Conservation (phyloP, 2,797 vertebrate species). For the Cirrhinus mrigala region DNA sequence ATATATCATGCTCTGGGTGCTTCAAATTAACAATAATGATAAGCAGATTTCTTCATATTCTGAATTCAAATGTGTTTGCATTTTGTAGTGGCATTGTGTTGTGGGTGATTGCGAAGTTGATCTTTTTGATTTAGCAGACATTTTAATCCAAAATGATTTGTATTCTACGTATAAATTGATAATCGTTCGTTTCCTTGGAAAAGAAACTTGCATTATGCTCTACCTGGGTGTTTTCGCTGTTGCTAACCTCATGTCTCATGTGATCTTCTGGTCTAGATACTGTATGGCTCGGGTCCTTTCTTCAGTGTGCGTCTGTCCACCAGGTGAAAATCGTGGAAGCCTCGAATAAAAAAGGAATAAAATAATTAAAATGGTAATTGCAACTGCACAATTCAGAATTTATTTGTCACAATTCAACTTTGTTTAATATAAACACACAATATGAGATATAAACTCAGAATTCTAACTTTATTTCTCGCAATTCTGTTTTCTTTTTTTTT, state of each 20-base stretch:
- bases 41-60: not conserved
- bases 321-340: no score
- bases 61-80: no score
- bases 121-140: not conserved
- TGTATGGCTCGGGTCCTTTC: not conserved
- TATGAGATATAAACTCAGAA: not conserved
- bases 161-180: not conserved
- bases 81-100: not conserved
- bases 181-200: not conserved
- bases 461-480: not conserved
- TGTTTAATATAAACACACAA: no score
- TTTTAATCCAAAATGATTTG: not conserved
- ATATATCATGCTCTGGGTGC: not conserved
- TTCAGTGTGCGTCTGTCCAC: not conserved
- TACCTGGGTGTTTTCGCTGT: not conserved
- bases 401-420: not conserved
- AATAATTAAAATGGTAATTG: no score
- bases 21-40: not conserved
- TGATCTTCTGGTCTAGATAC: not conserved
- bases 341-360: no score
- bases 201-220: not conserved
- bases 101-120: not conserved
- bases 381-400: not conserved
- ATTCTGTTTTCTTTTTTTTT: not conserved
- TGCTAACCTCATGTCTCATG: not conserved